These are phyloP conservation scores for Dermatemys mawii DNA, from an alignment of 2,113 vertebrate genomes.

Conservation along the genomic window DNA sequence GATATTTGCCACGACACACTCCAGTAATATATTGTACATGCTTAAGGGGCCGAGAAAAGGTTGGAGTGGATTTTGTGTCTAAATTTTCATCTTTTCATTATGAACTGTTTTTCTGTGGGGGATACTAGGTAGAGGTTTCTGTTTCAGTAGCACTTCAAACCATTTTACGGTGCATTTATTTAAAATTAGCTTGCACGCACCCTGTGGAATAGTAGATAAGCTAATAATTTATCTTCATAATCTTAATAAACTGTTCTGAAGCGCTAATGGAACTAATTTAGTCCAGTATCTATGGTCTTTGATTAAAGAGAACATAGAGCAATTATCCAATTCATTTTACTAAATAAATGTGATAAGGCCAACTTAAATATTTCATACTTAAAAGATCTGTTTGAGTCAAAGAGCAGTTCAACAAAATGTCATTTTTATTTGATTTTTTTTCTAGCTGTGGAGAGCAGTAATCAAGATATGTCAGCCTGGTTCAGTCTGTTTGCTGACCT, in stretches of 20 bases:
- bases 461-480: conserved; percentile 83
- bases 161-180: background rate
- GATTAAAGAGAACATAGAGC: background rate
- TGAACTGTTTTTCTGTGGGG: background rate
- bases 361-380: background rate
- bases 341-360: background rate
- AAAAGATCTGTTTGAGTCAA: background rate
- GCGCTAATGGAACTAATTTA: background rate
- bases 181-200: background rate
- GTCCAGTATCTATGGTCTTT: background rate
- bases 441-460: conserved; percentile 65
- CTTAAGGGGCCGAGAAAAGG: fast-evolving
- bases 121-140: background rate
- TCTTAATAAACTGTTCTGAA: background rate
- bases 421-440: background rate
- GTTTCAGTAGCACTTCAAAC: background rate
- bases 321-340: background rate
- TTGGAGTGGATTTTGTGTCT: background rate
- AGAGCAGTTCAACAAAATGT: background rate
- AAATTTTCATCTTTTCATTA: background rate
- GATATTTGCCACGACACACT: background rate
- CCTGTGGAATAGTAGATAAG: background rate
- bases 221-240: background rate
- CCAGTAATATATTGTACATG: fast-evolving
- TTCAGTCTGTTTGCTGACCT: conserved; percentile 86